phyloP scores from a whole-genome alignment of 2,797 vertebrate genomes.

The Myotis myotis region DNA sequence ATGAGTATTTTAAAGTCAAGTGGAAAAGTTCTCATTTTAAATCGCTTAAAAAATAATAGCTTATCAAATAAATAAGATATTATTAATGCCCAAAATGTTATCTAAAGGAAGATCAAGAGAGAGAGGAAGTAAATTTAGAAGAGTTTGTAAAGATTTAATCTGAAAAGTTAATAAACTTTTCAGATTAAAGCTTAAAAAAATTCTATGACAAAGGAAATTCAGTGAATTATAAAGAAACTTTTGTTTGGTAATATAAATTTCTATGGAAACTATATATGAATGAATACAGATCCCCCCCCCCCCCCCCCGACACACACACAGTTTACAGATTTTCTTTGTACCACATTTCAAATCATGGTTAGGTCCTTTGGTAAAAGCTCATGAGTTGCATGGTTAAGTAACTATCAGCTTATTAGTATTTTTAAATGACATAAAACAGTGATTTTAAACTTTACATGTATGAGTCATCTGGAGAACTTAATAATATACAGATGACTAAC shows the following conservation, averaged over 20 bases:
- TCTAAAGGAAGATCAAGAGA: constrained; percentile 55
- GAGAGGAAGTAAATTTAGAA: constrained; percentile 64
- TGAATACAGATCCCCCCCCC: neutral
- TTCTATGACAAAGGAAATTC: neutral
- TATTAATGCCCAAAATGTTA: constrained; percentile 23
- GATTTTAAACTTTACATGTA: constrained; percentile 13
- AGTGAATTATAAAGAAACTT: constrained; percentile 19
- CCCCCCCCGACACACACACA: too few relatives aligned
- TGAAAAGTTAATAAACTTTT: neutral
- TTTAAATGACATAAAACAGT: neutral
- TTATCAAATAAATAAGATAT: constrained; percentile 76
- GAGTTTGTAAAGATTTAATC: neutral
- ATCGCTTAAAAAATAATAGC: constrained; percentile 41
- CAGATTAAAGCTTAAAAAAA: constrained; percentile 59
- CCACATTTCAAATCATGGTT: neutral
- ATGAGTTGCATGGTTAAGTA: neutral
- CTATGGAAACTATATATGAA: neutral
- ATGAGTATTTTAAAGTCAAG: constrained; percentile 56
- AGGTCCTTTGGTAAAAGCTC: neutral
- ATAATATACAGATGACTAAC: neutral
- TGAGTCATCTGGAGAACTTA: neutral
- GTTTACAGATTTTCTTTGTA: neutral
- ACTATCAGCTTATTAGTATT: neutral
- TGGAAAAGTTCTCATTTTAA: constrained; percentile 71
- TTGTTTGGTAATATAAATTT: neutral